Evolutionary conservation across 2,113 vertebrate genomes (phyloP).

Genomic region (Ceyx melanurus): DNA sequence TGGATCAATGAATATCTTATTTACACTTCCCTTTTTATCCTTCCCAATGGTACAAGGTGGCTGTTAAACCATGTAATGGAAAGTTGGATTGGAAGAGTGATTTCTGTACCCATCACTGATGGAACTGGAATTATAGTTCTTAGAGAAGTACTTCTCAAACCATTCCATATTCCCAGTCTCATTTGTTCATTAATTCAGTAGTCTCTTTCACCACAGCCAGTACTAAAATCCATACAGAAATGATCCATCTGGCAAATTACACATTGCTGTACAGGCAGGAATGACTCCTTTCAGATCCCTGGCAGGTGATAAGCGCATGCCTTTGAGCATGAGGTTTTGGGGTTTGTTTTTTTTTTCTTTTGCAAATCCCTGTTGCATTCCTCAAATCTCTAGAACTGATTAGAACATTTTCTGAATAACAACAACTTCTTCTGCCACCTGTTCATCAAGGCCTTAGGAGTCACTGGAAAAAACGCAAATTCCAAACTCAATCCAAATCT

Average conservation of each 20-base stretch:
- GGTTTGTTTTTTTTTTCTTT: neutral
- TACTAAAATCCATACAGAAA: conserved; percentile 16
- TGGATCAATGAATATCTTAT: neutral
- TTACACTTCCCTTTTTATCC: conserved; percentile 7
- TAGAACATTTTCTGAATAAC: neutral
- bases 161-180: neutral
- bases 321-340: neutral
- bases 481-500: neutral
- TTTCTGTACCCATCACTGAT: neutral
- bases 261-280: neutral
- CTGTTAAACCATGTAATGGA: conserved; percentile 13
- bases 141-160: neutral
- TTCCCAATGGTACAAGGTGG: neutral
- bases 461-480: neutral
- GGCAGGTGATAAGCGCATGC: conserved; percentile 10
- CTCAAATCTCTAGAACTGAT: conserved; percentile 11
- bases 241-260: neutral
- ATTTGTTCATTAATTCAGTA: conserved; percentile 4
- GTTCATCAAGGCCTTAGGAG: neutral
- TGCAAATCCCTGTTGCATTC: neutral
- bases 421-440: neutral
- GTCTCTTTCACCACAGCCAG: neutral
- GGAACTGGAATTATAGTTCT: neutral
- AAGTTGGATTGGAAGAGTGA: conserved; percentile 10
- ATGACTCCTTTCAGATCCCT: neutral